Evolutionary conservation across 35 echinoderm and acorn worm genomes (phyloP).

Genomic region (Ophioderma brevispina): DNA sequence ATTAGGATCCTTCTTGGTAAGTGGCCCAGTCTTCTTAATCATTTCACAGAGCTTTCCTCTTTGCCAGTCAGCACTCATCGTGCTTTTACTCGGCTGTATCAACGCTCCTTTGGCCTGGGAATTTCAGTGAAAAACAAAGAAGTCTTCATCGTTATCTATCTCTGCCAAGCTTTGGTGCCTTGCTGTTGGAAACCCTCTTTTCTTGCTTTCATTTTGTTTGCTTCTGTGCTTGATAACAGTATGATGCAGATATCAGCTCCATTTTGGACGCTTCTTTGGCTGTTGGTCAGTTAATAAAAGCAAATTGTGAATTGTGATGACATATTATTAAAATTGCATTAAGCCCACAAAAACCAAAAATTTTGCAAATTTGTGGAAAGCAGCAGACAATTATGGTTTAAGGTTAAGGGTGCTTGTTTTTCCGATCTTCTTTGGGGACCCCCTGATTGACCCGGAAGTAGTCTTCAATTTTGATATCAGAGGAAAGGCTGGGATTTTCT

Average conservation of each 20-base stretch:
- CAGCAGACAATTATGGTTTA: too few relatives aligned
- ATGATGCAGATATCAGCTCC: neutral
- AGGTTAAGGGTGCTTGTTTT: too few relatives aligned
- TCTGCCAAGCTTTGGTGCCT: neutral
- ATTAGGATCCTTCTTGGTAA: slow-evolving; percentile 79
- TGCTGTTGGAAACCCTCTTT: neutral
- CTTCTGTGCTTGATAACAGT: neutral
- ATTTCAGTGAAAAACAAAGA: slow-evolving; percentile 3
- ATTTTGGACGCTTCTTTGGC: neutral
- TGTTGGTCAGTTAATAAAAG: too few relatives aligned
- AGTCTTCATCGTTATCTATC: slow-evolving; percentile 25
- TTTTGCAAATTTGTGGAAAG: too few relatives aligned
- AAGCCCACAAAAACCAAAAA: too few relatives aligned
- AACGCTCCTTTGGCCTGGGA: neutral
- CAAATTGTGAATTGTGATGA: too few relatives aligned
- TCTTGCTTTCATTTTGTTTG: neutral
- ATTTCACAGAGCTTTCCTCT: slow-evolving; percentile 50
- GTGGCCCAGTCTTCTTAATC: slow-evolving; percentile 68
- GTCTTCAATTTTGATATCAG: too few relatives aligned
- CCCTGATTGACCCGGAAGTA: too few relatives aligned
- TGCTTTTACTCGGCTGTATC: neutral
- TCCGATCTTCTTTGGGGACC: too few relatives aligned
- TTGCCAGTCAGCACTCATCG: slow-evolving; percentile 21
- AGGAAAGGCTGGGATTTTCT: too few relatives aligned
- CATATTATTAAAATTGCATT: too few relatives aligned